Evolutionary conservation across 2,888 invertebrate species (phyloP), one percentile per base, ranked within the genome.

Genomic region (Hypselothyrea guttata): DNA sequence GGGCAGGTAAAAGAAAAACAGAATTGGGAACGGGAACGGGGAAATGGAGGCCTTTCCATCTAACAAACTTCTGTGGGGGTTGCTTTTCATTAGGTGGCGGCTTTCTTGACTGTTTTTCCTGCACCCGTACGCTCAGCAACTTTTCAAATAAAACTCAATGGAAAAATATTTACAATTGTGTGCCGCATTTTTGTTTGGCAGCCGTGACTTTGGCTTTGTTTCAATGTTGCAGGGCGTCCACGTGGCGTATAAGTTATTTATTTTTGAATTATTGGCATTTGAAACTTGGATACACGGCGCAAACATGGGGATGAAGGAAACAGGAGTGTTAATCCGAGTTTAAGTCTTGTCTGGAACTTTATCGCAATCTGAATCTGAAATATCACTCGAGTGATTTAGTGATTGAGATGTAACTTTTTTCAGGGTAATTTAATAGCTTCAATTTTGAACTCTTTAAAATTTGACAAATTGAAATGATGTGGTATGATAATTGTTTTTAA

Each of bases 91-190:
- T 69, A 69, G 64, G 52, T 57, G 75, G 65, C 57, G 70, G 67
- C 40, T 60, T 61, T 13, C 66, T 73, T 71, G 35, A 62, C 71
- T 28, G 47, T 44, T 45, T 52, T 45, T 31, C 38, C 18, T 40
- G n/a, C n/a, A n/a, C n/a, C n/a, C n/a, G n/a, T n/a, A n/a, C n/a
- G n/a, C n/a, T 49, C 48, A 16, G 16, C 45, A 82, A 78, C 84
- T 82, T 83, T 83, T 83, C 76, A 73, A 79, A 83, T 83, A 76
- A 83, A 83, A 84, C 76, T 78, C 81, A 71, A 82, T 78, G 82
- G 67, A 57, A 64, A 76, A 76, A 84, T 76, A 81, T 84, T 86
- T 79, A 84, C 82, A 84, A 79, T 84, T 76, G 68, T 56, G 55
- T 57, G 55, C 30, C 63, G 46, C 40, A 57, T 58, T 64, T 59